Percentiles rank a stretch among this genome's conserved stretches.
Conservation (phyloP, 2,888 invertebrate genomes). For the Yponomeuta malinellus region DNA sequence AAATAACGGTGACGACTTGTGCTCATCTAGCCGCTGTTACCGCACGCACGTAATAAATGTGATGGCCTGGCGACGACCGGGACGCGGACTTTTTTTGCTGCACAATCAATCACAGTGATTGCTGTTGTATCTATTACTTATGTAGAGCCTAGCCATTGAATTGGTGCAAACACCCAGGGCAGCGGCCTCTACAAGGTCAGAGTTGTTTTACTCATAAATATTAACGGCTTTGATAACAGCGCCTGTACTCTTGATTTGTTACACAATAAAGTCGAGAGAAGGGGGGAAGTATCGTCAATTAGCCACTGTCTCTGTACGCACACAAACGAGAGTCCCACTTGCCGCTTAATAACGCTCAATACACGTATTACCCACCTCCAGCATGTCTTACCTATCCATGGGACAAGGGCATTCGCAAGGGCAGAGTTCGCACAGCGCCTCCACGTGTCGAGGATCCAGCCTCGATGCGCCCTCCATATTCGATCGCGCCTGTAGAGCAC, state of each 20-base stretch:
- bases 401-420: constrained; percentile 21
- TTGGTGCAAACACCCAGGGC: not conserved
- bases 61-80: constrained; percentile 21
- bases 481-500: not conserved
- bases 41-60: constrained; percentile 37
- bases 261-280: not conserved
- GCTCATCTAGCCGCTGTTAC: constrained; percentile 46
- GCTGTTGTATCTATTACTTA: constrained; percentile 13
- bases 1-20: constrained; percentile 61
- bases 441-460: constrained; percentile 2
- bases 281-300: no score
- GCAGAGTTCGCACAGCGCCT: constrained; percentile 20
- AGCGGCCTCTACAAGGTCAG: no score
- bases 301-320: no score
- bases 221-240: no score
- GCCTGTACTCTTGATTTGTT: no score
- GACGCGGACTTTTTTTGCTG: constrained; percentile 22
- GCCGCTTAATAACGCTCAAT: no score
- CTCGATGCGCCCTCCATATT: not conserved
- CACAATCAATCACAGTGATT: constrained; percentile 18
- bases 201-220: not conserved
- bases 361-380: no score
- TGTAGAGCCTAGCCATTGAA: not conserved
- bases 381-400: constrained; percentile 21
- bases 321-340: no score